Percentiles rank a stretch among this genome's conserved stretches.
These are phyloP conservation scores for Philopedon plagiatum DNA, from an alignment of 2,888 invertebrate genomes.

Conservation along the genomic window DNA sequence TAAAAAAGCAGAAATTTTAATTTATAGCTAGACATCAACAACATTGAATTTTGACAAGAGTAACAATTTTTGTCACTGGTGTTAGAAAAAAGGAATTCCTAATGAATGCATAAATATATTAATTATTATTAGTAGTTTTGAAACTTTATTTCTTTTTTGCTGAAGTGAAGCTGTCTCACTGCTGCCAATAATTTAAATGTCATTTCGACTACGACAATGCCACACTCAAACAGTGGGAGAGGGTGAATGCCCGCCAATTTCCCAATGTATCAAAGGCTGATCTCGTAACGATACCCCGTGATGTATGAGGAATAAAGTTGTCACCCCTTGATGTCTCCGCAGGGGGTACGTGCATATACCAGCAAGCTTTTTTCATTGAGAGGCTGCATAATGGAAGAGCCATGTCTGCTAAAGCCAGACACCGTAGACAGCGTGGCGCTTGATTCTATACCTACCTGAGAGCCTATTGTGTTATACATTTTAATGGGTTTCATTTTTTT, in stretches of 20 bases:
- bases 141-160: too few relatives aligned
- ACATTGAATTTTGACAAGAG: too few relatives aligned
- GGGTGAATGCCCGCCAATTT: slow-evolving; percentile 18
- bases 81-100: too few relatives aligned
- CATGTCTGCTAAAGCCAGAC: slow-evolving; percentile 2
- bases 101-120: too few relatives aligned
- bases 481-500: not conserved
- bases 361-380: not conserved
- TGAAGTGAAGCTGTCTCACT: too few relatives aligned
- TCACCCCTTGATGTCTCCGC: slow-evolving; percentile 21
- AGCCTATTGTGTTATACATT: slow-evolving; percentile 3
- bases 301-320: slow-evolving; percentile 24
- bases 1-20: too few relatives aligned
- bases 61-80: too few relatives aligned
- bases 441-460: slow-evolving; percentile 27
- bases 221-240: not conserved
- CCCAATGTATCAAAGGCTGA: slow-evolving; percentile 13
- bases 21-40: too few relatives aligned
- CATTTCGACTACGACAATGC: slow-evolving; percentile 11
- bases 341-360: slow-evolving; percentile 24
- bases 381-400: not conserved
- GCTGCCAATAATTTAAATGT: not conserved
- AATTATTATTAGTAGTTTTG: too few relatives aligned
- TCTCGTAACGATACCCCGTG: slow-evolving; percentile 5
- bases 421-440: slow-evolving; percentile 20